Conservation (phyloP, 2,888 invertebrate species). For the Cepaea hortensis region DNA sequence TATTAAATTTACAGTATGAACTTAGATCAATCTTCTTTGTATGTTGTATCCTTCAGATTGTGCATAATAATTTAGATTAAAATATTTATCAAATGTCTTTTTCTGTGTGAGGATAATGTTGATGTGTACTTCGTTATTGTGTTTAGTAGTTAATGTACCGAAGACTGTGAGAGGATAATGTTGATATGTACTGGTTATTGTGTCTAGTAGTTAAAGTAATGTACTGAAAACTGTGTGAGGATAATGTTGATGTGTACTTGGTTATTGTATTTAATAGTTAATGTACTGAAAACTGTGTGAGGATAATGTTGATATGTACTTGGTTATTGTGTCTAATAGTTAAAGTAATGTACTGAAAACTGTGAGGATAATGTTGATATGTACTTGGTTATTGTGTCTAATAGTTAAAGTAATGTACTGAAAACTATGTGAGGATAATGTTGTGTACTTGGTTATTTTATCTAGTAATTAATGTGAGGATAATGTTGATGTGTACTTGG, state of each 20-base stretch:
- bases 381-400: neutral
- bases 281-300: neutral
- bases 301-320: neutral
- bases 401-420: neutral
- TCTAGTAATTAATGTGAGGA: neutral
- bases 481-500: too few species aligned
- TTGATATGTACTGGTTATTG: neutral
- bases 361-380: neutral
- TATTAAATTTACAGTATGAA: neutral
- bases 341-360: too few species aligned
- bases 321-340: too few species aligned
- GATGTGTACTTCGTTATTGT: neutral
- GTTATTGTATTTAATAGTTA: neutral
- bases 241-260: neutral
- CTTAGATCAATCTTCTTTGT: neutral
- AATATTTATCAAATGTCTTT: neutral
- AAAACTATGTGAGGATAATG: neutral
- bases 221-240: neutral
- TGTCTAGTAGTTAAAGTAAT: too few species aligned
- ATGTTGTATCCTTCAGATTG: neutral
- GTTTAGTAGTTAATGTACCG: neutral
- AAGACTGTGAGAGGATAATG: neutral
- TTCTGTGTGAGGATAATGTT: neutral
- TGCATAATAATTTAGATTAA: neutral
- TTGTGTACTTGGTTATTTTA: neutral